These are phyloP conservation scores for Papilio xuthus DNA, from an alignment of 1,140 invertebrate genomes.

Conservation along the genomic window DNA sequence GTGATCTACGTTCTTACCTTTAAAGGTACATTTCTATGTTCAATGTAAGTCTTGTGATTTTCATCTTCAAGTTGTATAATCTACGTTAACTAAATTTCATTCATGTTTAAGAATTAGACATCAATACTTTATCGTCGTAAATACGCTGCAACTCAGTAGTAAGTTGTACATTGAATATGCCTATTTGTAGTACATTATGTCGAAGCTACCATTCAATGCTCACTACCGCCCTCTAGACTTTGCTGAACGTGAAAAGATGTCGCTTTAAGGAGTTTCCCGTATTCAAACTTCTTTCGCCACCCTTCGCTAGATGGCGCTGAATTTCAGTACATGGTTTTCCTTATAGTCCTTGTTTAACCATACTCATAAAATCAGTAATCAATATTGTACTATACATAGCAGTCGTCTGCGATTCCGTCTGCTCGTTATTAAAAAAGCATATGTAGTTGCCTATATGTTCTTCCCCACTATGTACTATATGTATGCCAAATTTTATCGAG, in stretches of 20 bases:
- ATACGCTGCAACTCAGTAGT: conserved; percentile 9
- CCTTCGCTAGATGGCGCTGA: background rate
- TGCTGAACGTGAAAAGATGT: background rate
- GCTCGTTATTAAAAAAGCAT: too few species aligned
- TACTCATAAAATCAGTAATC: background rate
- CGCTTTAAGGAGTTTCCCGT: background rate
- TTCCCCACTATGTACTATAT: too few species aligned
- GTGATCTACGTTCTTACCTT: background rate
- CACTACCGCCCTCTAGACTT: background rate
- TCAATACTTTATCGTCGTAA: conserved; percentile 3
- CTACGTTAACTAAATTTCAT: background rate
- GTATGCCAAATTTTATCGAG: too few species aligned
- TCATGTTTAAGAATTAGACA: background rate
- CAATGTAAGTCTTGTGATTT: background rate
- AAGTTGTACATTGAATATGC: background rate
- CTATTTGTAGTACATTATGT: background rate
- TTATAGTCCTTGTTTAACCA: background rate
- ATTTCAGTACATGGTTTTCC: background rate
- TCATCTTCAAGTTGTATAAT: background rate
- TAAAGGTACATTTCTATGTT: background rate
- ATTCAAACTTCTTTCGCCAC: background rate
- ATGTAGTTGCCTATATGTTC: too few species aligned
- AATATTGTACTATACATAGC: background rate
- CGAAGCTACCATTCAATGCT: background rate
- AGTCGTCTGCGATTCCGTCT: too few species aligned